Percentiles rank a stretch among this genome's conserved stretches.
These are phyloP conservation scores for Siniperca knerii DNA, from an alignment of 2,113 vertebrate species.

Conservation along the genomic window DNA sequence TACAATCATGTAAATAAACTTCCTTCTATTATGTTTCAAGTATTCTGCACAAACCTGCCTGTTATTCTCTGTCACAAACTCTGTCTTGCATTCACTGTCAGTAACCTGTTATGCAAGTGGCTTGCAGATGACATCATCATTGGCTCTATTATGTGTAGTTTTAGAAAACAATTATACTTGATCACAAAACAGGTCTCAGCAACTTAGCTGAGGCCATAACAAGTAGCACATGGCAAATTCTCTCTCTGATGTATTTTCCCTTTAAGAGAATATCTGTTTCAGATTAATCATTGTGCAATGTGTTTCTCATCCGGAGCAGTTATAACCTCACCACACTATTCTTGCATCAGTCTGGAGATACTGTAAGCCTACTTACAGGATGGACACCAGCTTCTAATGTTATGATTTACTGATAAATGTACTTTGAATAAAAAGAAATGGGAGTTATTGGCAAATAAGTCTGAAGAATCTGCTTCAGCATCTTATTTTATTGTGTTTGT, in stretches of 20 bases:
- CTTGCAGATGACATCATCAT: constrained; percentile 53
- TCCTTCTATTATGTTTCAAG: neutral
- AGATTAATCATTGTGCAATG: constrained; percentile 62
- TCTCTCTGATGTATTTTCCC: constrained; percentile 36
- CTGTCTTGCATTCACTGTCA: constrained; percentile 10
- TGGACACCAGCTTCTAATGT: constrained; percentile 6
- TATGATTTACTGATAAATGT: neutral
- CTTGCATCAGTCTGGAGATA: constrained; percentile 25
- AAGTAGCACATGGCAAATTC: constrained; percentile 52
- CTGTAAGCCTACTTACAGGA: constrained; percentile 5
- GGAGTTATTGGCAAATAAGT: constrained; percentile 23
- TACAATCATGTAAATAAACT: neutral
- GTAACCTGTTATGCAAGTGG: constrained; percentile 37
- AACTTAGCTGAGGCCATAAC: constrained; percentile 38
- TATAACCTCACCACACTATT: neutral
- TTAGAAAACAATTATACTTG: constrained; percentile 49
- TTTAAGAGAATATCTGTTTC: constrained; percentile 55
- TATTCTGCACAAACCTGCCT: constrained; percentile 10
- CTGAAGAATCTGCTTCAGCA: constrained; percentile 16
- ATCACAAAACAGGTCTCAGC: constrained; percentile 58
- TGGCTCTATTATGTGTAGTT: constrained; percentile 38
- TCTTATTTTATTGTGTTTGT: constrained; percentile 33
- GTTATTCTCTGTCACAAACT: constrained; percentile 13
- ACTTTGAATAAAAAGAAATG: constrained; percentile 7
- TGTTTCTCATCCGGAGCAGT: constrained; percentile 24